Percentiles rank a stretch among this genome's conserved stretches.
Evolutionary conservation across 64 coral and sea anemone genomes (phyloP).

Genomic region (Trachythela sp.): DNA sequence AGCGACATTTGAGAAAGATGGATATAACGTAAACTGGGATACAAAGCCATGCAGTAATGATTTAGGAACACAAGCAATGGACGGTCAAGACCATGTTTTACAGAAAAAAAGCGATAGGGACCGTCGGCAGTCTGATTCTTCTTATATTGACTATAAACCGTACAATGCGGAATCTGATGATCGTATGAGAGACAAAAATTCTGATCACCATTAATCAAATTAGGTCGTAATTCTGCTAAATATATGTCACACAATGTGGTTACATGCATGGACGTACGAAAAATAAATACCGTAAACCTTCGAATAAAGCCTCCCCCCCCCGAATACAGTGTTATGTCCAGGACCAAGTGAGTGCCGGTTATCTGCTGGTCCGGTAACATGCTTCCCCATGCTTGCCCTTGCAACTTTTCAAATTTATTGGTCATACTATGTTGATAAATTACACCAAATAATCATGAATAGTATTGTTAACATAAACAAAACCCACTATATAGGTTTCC

Average conservation of each 20-base stretch:
- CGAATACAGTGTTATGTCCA: too few species aligned
- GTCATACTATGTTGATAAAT: too few species aligned
- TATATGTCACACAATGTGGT: not conserved
- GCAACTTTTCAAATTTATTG: too few species aligned
- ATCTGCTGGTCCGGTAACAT: too few species aligned
- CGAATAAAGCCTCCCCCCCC: not conserved
- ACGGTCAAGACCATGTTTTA: not conserved
- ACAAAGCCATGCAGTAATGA: not conserved
- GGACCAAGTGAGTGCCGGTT: too few species aligned
- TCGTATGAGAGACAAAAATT: not conserved
- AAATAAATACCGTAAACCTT: not conserved
- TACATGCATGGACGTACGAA: not conserved
- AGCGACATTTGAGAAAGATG: not conserved
- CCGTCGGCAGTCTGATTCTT: constrained; percentile 2
- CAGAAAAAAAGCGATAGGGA: not conserved
- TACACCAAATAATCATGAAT: too few species aligned
- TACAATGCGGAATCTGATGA: not conserved
- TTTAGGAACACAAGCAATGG: not conserved
- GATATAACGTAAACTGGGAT: not conserved
- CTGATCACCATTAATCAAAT: not conserved
- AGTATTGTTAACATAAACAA: too few species aligned
- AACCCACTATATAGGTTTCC: too few species aligned
- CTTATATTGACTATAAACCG: not conserved
- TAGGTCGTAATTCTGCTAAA: not conserved
- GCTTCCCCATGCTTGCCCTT: too few species aligned